phyloP scores from a whole-genome alignment of 1,140 invertebrate species.

The Micrasema longulum region DNA sequence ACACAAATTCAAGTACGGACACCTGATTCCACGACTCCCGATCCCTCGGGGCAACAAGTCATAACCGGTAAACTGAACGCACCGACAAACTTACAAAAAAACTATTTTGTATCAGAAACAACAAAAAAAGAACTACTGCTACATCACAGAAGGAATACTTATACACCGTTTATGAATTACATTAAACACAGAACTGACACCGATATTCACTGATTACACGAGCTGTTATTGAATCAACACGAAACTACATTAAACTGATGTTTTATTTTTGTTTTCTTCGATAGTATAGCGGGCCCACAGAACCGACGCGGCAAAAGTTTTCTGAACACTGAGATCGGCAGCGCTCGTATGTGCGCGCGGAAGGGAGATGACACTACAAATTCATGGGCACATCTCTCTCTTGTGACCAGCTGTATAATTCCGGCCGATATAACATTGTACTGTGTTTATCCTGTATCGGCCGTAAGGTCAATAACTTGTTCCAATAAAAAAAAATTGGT shows the following conservation, averaged over 20 bases:
- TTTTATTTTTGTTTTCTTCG: constrained; percentile 33
- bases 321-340: constrained; percentile 35
- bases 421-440: constrained; percentile 29
- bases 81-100: constrained; percentile 25
- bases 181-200: constrained; percentile 38
- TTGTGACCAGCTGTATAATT: constrained; percentile 37
- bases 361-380: constrained; percentile 27
- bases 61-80: constrained; percentile 28
- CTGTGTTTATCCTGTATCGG: neutral
- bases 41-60: constrained; percentile 30
- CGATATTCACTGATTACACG: constrained; percentile 35
- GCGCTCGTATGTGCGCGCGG: constrained; percentile 26
- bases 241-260: constrained; percentile 22
- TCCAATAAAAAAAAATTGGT: no score
- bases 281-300: neutral
- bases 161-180: constrained; percentile 22
- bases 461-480: constrained; percentile 30
- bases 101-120: constrained; percentile 34
- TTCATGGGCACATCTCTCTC: constrained; percentile 20
- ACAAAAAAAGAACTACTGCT: constrained; percentile 34
- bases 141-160: constrained; percentile 33
- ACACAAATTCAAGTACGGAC: constrained; percentile 21
- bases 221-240: constrained; percentile 28
- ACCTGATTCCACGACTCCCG: constrained; percentile 19
- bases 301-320: constrained; percentile 44